Conservation (phyloP, 2,113 vertebrate species). For the Setophaga coronata region DNA sequence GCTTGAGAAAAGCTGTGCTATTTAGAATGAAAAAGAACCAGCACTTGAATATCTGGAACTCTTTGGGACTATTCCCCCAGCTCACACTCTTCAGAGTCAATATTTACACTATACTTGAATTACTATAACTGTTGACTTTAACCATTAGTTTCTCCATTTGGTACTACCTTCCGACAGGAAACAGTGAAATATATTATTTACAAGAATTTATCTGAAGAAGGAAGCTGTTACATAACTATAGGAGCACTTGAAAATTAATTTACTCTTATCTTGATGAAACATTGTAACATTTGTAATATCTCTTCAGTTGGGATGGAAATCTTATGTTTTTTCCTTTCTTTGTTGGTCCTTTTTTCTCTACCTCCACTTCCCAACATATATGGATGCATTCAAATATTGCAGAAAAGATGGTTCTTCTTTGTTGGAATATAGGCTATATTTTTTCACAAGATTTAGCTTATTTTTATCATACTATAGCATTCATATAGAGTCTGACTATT, state of each 20-base stretch:
- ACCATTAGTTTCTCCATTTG: neutral
- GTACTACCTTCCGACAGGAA: neutral
- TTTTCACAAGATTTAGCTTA: neutral
- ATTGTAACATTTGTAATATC: neutral
- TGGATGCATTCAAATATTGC: neutral
- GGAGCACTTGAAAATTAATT: neutral
- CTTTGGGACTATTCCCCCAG: neutral
- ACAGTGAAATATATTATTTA: neutral
- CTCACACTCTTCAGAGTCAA: neutral
- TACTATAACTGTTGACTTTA: neutral
- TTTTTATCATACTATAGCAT: neutral
- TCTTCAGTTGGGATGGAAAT: neutral
- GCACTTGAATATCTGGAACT: neutral
- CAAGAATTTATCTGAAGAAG: neutral
- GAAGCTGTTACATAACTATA: neutral
- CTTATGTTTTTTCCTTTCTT: neutral
- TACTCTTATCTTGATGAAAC: neutral
- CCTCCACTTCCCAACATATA: neutral
- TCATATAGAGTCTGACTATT: neutral
- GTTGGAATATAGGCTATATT: neutral
- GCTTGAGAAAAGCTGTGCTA: neutral
- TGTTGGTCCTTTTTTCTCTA: neutral
- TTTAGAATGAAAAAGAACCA: neutral
- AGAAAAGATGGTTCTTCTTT: neutral
- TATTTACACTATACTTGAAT: neutral